These are phyloP conservation scores for Melinopterus prodromus DNA, from an alignment of 2,888 invertebrate genomes.

Conservation along the genomic window DNA sequence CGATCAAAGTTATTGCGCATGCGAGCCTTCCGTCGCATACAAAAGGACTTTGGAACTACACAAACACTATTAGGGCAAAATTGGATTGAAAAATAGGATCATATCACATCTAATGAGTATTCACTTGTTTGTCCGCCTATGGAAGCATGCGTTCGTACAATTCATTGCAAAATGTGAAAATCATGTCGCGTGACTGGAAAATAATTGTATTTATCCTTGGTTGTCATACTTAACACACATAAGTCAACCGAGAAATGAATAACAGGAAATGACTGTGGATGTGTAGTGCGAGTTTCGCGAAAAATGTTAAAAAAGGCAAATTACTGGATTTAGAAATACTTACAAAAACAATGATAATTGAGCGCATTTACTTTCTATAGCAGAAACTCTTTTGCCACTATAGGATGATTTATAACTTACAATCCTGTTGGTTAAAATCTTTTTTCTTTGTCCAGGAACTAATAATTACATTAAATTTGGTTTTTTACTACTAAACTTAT, in stretches of 20 bases:
- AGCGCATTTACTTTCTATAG: neutral
- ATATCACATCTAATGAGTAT: neutral
- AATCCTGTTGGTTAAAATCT: no score
- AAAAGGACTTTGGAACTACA: no score
- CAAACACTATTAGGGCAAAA: no score
- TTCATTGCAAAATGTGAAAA: neutral
- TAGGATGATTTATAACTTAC: no score
- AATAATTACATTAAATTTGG: no score
- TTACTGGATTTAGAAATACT: neutral
- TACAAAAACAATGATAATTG: neutral
- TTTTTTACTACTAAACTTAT: no score
- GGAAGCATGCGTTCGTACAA: neutral
- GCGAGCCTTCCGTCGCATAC: no score
- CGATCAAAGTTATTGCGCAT: no score
- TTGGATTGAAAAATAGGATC: neutral
- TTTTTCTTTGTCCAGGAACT: no score
- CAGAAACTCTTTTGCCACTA: neutral
- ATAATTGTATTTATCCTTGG: neutral
- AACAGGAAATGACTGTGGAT: neutral
- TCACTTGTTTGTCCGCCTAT: no score
- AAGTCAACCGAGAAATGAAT: neutral
- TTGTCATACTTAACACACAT: neutral
- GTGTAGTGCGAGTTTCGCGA: neutral
- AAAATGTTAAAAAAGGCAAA: neutral
- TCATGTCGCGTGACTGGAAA: neutral